Percentiles rank a stretch among this genome's conserved stretches.
Evolutionary conservation across 2,113 vertebrate species (phyloP).

Genomic region (Barnardius zonarius): DNA sequence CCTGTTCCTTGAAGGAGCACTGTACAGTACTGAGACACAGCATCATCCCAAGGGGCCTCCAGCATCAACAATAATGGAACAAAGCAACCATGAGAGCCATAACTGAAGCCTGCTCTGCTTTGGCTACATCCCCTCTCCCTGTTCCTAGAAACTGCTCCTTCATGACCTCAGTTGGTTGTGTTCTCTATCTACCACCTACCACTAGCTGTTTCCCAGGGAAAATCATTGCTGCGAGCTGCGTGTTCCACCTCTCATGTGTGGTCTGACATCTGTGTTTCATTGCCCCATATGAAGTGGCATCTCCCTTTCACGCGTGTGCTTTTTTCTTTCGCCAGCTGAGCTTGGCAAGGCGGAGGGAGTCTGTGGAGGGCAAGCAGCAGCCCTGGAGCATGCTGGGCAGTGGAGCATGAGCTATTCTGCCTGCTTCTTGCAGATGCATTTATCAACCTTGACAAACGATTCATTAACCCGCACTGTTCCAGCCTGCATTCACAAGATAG

Average conservation of each 20-base stretch:
- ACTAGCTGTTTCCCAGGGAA: background rate
- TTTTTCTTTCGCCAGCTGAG: background rate
- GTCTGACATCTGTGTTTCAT: constrained; percentile 20
- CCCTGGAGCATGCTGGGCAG: background rate
- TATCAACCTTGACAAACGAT: background rate
- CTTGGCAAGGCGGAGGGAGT: background rate
- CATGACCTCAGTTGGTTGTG: background rate
- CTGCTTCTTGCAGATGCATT: background rate
- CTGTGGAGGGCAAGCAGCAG: background rate
- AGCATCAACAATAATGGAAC: background rate
- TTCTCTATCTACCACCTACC: background rate
- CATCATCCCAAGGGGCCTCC: background rate
- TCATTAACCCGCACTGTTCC: accelerated
- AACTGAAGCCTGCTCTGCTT: background rate
- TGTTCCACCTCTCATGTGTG: background rate
- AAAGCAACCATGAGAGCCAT: background rate
- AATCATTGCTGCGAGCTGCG: background rate
- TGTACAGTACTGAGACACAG: background rate
- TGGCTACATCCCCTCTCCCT: background rate
- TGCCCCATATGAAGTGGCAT: background rate
- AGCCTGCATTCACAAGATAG: background rate
- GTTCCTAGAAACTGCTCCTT: background rate
- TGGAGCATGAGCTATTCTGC: background rate
- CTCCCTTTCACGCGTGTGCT: background rate
- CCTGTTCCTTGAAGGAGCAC: background rate